Evolutionary conservation across 2,797 vertebrate species (phyloP), one percentile per base, ranked within the genome.

Genomic region (Podarcis siculus): DNA sequence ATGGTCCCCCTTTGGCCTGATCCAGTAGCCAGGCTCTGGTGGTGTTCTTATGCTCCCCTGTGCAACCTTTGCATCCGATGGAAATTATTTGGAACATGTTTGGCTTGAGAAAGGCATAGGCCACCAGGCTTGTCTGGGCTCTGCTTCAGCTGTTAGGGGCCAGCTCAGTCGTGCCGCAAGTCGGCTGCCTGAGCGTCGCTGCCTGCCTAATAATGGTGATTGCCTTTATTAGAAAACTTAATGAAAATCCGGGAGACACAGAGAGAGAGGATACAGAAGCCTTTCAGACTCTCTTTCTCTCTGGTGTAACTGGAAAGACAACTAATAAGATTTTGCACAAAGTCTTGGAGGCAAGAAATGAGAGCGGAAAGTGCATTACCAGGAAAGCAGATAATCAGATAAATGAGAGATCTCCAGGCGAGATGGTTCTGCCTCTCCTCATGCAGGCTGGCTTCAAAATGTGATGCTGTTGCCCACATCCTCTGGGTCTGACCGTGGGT

Each of bases 221-320:
- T 92, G 93, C 93, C 94, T 95, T 95, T 96, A 95, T 95, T 95
- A 95, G 94, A 85, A 94, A 95, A 95, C 92, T 93, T 95, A 95
- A 95, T 95, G 95, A 95, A 94, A 93, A 78, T 92, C 23, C 21
- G 15, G 2, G 75, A 55, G 42, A 8, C 27, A 8, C 71, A 30
- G 13, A 32, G 19, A 4, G 25, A 27, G 23, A 1, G 32, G 17
- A 35, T 2, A 5, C 93, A 90, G 92, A 93, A 93, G n/a, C 92
- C 89, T 85, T 90, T 15, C 13, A 4, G 19, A 30, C 8, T 21
- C 37, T 5, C 17, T 39, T 32, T 39, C 15, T 30, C 45, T n/a
- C 27, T 8, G 45, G 77, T 39, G 58, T 94, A 91, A 92, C 92
- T 90, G 89, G 91, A 90, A 92, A 92, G 92, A 92, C 91, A 94